Conservation (phyloP, 2,888 invertebrate species). For the Nymphalis c-album region DNA sequence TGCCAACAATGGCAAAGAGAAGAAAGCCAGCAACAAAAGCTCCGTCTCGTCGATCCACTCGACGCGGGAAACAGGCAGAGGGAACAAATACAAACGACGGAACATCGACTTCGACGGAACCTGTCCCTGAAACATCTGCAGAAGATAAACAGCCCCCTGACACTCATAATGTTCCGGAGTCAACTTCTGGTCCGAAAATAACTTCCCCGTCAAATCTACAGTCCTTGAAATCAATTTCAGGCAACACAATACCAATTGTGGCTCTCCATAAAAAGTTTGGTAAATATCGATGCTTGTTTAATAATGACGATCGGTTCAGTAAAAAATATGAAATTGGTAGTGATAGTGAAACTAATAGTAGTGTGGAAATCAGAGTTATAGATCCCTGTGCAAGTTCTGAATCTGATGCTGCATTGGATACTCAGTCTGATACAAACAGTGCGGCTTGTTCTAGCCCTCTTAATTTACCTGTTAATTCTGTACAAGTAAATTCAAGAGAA, state of each 20-base stretch:
- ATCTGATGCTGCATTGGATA: conserved; percentile 71
- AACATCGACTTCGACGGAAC: conserved; percentile 50
- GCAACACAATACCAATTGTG: conserved; percentile 50
- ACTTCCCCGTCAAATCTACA: conserved; percentile 43
- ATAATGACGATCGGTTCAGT: conserved; percentile 61
- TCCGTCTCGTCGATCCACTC: conserved; percentile 61
- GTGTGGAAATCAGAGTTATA: conserved; percentile 68
- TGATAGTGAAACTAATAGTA: conserved; percentile 78
- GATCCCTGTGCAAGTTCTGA: conserved; percentile 75
- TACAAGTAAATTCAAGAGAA: conserved; percentile 53
- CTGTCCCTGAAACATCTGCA: conserved; percentile 39
- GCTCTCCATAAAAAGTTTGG: conserved; percentile 81
- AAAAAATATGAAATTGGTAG: conserved; percentile 72
- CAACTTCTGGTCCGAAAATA: conserved; percentile 29
- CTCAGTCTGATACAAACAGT: conserved; percentile 64
- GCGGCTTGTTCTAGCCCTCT: conserved; percentile 57
- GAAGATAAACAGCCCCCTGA: conserved; percentile 43
- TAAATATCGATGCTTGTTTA: conserved; percentile 78
- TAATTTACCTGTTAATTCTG: conserved; percentile 47
- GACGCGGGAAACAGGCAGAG: conserved; percentile 64
- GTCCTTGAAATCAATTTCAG: conserved; percentile 50
- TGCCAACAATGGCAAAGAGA: conserved; percentile 70
- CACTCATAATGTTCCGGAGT: conserved; percentile 34
- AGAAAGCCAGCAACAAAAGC: conserved; percentile 66
- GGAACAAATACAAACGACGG: conserved; percentile 49